These are phyloP conservation scores for Epiblema foenella DNA, from an alignment of 2,888 invertebrate species.

Conservation along the genomic window DNA sequence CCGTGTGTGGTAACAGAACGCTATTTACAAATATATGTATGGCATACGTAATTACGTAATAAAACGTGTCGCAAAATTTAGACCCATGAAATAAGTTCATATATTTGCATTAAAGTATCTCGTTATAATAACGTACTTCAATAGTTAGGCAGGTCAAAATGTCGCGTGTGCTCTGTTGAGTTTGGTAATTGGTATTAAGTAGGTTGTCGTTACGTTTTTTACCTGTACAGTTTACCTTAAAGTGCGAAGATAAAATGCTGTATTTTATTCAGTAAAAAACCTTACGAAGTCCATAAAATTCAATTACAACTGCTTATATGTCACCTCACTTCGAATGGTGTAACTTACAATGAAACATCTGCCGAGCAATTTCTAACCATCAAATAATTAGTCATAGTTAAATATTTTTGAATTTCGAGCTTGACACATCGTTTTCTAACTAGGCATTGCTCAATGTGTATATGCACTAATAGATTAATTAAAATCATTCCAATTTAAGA, in stretches of 20 bases:
- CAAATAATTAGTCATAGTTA: slow-evolving; percentile 19
- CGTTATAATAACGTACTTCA: neutral
- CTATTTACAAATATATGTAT: too few relatives aligned
- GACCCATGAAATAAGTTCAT: neutral
- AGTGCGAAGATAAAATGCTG: slow-evolving; percentile 2
- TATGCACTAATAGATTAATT: neutral
- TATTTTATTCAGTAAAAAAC: slow-evolving; percentile 23
- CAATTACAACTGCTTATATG: slow-evolving; percentile 11
- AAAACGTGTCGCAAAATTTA: neutral
- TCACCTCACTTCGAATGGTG: slow-evolving; percentile 22
- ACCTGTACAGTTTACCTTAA: neutral
- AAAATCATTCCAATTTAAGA: neutral
- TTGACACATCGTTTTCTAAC: neutral
- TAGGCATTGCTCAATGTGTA: neutral
- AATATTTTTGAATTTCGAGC: neutral
- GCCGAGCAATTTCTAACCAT: slow-evolving; percentile 27
- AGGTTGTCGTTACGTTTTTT: neutral
- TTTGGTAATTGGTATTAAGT: neutral
- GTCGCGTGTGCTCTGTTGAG: neutral
- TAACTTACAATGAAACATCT: slow-evolving; percentile 13
- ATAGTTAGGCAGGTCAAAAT: neutral
- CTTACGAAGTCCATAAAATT: slow-evolving; percentile 3
- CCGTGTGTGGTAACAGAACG: too few relatives aligned
- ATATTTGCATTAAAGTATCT: neutral
- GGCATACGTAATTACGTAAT: neutral